Base-by-base conservation (phyloP, 2,797 vertebrate genomes). In the Aselliscus stoliczkanus region DNA sequence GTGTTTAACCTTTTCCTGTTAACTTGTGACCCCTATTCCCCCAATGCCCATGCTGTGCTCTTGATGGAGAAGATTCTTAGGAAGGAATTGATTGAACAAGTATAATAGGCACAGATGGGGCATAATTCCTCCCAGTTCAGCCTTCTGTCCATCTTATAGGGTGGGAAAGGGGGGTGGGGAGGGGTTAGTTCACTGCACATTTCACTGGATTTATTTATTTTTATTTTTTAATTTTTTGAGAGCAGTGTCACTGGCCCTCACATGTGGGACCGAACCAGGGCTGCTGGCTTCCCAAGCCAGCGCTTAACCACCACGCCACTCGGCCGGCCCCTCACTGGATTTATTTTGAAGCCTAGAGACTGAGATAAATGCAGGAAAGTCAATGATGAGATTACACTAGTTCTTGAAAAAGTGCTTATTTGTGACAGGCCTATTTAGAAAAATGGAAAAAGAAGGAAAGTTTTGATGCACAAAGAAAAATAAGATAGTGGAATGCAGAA, bases 391-490 rank as follows among this genome's bases (percentile, higher is more conserved):
- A 18, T 83, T 52, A 9, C 58, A 65, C 75, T 70, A 20, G 60
- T 70, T 44, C 54, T 77, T 5, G 0, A 47, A 65, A 86, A 58
- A n/a, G 23, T 65, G 37, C 58, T 90, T 80, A 23, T 77, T 72
- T 94, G 39, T 47, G 44, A 88, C 69, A 75, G 69, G 13, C 73
- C 94, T 95, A 80, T 75, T 92, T 93, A 84, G 82, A 89, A 85
- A 94, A 67, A 67, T 62, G 39, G 62, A 85, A 50, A 69, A 88
- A 76, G 67, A 83, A 82, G 86, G 67, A 62, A 89, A 12, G 15
- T 96, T 96, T 82, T 39, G 50, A 81, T 84, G 77, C 14, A 58
- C 72, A 84, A 95, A 75, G 50, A 92, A 95, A 96, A 88, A 50
- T 34, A 70, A 90, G 37, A 52, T 37, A 39, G 7, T 65, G 2